These are phyloP conservation scores for Aythya baeri DNA, from an alignment of 2,113 vertebrate genomes.

Conservation along the genomic window DNA sequence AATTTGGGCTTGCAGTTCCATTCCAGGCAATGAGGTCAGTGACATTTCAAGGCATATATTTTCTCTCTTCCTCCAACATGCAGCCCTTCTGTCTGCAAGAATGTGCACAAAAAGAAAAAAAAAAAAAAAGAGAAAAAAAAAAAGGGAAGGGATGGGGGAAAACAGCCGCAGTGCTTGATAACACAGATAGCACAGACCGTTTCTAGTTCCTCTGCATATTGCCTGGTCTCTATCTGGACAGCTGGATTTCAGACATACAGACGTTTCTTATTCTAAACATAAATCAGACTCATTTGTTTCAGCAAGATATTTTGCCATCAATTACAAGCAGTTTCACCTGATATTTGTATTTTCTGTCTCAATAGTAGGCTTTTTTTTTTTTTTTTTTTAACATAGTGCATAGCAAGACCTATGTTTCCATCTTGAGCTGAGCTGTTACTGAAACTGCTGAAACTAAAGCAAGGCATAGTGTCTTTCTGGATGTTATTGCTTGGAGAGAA, in stretches of 20 bases:
- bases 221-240: not conserved
- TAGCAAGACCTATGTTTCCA: not conserved
- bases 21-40: not conserved
- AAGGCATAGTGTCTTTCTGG: not conserved
- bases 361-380: not conserved
- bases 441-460: not conserved
- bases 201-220: not conserved
- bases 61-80: not conserved
- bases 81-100: not conserved
- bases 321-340: slow-evolving; percentile 12
- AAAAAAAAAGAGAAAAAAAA: not conserved
- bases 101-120: not conserved
- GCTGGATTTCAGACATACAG: not conserved
- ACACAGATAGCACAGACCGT: not conserved
- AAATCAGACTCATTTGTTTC: slow-evolving; percentile 37
- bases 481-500: not conserved
- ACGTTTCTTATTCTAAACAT: not conserved
- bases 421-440: not conserved
- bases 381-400: not conserved
- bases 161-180: not conserved
- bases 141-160: not conserved
- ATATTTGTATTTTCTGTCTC: not conserved
- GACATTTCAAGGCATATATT: not conserved
- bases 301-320: not conserved
- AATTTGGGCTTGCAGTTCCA: not conserved